Percentiles rank a stretch among this genome's conserved stretches.
phyloP scores from a whole-genome alignment of 35 echinoderm and acorn worm genomes.

The Strongylocentrotus purpuratus region DNA sequence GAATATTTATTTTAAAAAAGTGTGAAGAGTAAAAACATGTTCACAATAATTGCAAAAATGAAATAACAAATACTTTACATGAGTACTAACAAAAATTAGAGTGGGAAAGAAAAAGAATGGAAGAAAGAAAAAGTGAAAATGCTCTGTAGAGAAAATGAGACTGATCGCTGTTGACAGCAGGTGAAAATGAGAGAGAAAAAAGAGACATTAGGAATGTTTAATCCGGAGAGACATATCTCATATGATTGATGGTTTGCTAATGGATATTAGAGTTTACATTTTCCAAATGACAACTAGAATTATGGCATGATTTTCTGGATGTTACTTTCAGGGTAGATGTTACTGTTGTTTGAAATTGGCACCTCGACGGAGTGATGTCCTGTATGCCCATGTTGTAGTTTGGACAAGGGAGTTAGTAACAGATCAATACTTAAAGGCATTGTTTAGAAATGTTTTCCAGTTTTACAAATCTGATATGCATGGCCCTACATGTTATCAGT shows the following conservation, averaged over 20 bases:
- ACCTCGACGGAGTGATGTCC: too few relatives aligned
- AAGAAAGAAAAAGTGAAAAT: background rate
- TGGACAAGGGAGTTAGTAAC: too few relatives aligned
- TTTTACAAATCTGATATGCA: too few relatives aligned
- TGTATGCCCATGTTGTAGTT: too few relatives aligned
- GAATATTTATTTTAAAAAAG: too few relatives aligned
- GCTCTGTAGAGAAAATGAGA: background rate
- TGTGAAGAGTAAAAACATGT: too few relatives aligned
- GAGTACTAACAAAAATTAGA: too few relatives aligned
- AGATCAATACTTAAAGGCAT: too few relatives aligned
- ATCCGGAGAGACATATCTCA: background rate
- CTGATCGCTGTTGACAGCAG: background rate
- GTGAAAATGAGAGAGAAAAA: slow-evolving; percentile 12
- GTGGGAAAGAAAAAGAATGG: background rate
- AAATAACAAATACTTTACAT: too few relatives aligned
- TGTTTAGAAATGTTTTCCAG: too few relatives aligned
- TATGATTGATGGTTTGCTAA: slow-evolving; percentile 43
- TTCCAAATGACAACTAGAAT: slow-evolving; percentile 12
- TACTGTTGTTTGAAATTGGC: background rate
- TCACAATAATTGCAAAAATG: too few relatives aligned
- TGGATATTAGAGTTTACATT: slow-evolving; percentile 34
- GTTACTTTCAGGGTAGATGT: background rate
- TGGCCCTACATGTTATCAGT: too few relatives aligned
- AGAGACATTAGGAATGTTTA: background rate
- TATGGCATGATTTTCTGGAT: background rate